Conservation (phyloP, 2,797 vertebrate species). For the Acrossocheilus wenchowensis region DNA sequence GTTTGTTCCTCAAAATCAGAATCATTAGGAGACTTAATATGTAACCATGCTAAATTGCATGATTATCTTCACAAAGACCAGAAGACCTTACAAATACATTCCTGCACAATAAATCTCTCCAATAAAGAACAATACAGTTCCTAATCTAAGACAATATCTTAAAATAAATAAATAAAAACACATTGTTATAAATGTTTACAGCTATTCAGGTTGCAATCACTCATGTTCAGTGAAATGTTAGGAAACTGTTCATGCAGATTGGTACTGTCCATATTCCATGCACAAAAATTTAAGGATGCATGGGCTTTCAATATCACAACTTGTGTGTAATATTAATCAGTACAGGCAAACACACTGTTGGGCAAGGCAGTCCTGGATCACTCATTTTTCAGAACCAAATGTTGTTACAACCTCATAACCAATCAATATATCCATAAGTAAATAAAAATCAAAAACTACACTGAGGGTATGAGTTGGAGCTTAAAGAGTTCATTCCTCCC, state of each 20-base stretch:
- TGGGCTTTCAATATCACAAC: conserved; percentile 40
- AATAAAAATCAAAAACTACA: not conserved
- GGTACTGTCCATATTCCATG: conserved; percentile 45
- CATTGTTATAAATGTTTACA: conserved; percentile 13
- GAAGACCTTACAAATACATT: not conserved
- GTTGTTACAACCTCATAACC: not conserved
- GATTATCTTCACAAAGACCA: not conserved
- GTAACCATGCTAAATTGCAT: not conserved
- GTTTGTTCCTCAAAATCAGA: not conserved
- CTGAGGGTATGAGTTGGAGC: not conserved
- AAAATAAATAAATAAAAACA: conserved; percentile 19
- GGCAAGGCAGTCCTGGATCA: conserved; percentile 70
- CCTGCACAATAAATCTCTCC: not conserved
- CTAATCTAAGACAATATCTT: not conserved
- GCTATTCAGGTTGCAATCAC: conserved; percentile 66
- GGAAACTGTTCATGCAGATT: conserved; percentile 22
- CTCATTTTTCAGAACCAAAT: conserved; percentile 13
- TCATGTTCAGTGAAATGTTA: conserved; percentile 34
- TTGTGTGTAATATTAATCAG: conserved; percentile 52
- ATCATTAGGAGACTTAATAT: not conserved
- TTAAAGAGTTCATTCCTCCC: not conserved
- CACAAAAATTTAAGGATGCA: conserved; percentile 28
- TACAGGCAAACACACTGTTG: conserved; percentile 59
- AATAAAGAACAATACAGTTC: not conserved
- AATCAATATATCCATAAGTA: not conserved